Evolutionary conservation across 2,797 vertebrate species (phyloP).

Genomic region (Tapera naevia): DNA sequence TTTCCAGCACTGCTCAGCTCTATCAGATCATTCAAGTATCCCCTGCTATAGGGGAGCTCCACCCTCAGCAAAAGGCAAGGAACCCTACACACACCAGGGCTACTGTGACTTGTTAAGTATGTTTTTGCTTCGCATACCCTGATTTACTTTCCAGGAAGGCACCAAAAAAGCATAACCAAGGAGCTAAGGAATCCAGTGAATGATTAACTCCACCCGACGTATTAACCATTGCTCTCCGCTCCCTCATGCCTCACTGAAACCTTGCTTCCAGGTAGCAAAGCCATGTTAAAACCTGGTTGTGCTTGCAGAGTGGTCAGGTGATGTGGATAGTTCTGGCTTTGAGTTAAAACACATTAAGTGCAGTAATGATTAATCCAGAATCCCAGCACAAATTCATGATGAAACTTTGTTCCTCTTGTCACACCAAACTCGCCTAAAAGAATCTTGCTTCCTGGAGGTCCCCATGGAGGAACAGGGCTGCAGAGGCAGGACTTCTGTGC

Average conservation of each 20-base stretch:
- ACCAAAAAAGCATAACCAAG: not conserved
- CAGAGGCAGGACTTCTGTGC: not conserved
- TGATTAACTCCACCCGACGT: conserved; percentile 52
- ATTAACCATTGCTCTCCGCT: conserved; percentile 39
- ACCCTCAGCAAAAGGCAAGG: conserved; percentile 22
- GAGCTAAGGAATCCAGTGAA: conserved; percentile 51
- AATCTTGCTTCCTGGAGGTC: not conserved
- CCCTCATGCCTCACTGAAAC: not conserved
- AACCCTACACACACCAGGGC: conserved; percentile 43
- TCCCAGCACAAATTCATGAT: not conserved
- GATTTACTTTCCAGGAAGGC: conserved; percentile 28
- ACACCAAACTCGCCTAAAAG: not conserved
- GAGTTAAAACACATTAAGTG: not conserved
- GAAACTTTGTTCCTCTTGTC: not conserved
- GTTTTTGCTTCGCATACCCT: conserved; percentile 47
- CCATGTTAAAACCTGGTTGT: conserved; percentile 19
- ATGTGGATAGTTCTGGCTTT: not conserved
- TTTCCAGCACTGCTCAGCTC: not conserved
- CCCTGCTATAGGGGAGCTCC: conserved; percentile 27
- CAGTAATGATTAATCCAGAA: conserved; percentile 62
- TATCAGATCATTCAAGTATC: not conserved
- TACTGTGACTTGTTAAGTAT: conserved; percentile 27
- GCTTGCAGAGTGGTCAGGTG: conserved; percentile 2
- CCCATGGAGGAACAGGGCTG: not conserved
- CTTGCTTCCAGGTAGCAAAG: not conserved